phyloP scores from a whole-genome alignment of 2,113 vertebrate species.

The Xiphophorus couchianus region DNA sequence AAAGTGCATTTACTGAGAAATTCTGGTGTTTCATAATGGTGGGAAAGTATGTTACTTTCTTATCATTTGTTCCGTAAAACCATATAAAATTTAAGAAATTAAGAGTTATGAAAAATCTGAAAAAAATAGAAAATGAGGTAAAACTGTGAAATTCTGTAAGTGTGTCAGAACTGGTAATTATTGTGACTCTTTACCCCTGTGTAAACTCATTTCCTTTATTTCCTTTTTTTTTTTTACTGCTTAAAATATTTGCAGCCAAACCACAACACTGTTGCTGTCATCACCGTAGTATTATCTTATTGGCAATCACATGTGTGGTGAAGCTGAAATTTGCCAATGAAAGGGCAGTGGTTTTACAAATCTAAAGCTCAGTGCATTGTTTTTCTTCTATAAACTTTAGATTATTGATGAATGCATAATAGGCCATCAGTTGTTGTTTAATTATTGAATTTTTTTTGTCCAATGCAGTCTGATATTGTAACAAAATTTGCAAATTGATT shows the following conservation, averaged over 20 bases:
- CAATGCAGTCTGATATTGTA: not conserved
- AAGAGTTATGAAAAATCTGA: not conserved
- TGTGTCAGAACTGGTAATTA: not conserved
- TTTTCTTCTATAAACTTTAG: not conserved
- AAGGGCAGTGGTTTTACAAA: not conserved
- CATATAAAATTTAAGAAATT: not conserved
- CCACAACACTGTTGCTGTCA: not conserved
- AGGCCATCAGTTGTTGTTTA: not conserved
- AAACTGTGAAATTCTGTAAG: not conserved
- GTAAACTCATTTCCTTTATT: not conserved
- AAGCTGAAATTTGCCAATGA: not conserved
- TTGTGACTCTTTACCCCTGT: not conserved
- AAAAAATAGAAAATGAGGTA: not conserved
- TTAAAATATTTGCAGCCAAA: not conserved
- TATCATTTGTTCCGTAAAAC: not conserved
- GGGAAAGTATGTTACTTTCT: not conserved
- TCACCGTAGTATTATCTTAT: not conserved
- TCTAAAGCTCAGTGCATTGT: too few species aligned
- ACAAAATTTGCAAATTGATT: not conserved
- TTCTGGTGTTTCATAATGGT: not conserved
- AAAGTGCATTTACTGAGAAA: conserved; percentile 22
- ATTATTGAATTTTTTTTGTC: not conserved
- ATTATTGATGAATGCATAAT: not conserved
- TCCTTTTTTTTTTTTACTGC: not conserved
- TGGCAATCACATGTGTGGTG: not conserved